phyloP scores from a whole-genome alignment of 1,140 invertebrate species.

The Trachymyrmex cornetzi region DNA sequence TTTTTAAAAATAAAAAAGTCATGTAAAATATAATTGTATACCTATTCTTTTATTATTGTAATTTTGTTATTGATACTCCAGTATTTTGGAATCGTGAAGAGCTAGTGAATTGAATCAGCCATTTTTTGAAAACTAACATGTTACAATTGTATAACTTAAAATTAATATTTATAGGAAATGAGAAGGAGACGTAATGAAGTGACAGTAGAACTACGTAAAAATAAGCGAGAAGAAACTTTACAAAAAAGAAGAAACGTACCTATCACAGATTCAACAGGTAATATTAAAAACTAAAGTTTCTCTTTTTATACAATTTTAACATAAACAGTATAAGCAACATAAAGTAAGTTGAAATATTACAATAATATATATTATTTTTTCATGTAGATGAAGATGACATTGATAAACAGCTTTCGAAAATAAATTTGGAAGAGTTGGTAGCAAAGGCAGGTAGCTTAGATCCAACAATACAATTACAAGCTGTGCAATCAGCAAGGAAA shows the following conservation, averaged over 20 bases:
- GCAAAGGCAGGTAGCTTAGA: constrained; percentile 91
- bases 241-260: constrained; percentile 98
- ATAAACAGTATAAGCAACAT: background rate
- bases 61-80: background rate
- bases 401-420: constrained; percentile 89
- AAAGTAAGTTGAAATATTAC: background rate
- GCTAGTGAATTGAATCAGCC: background rate
- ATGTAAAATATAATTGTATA: background rate
- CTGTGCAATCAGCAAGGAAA: constrained; percentile 96
- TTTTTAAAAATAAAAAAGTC: background rate
- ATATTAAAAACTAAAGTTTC: constrained; percentile 10
- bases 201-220: constrained; percentile 98
- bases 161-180: constrained; percentile 92
- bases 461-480: constrained; percentile 91
- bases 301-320: background rate
- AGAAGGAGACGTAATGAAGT: constrained; percentile 97
- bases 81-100: background rate
- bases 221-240: constrained; percentile 98
- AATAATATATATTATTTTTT: background rate
- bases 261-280: constrained; percentile 92
- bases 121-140: background rate
- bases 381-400: constrained; percentile 91
- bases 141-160: constrained; percentile 5
- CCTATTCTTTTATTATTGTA: background rate
- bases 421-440: constrained; percentile 91